Conservation (phyloP, 2,113 vertebrate genomes). For the Phyllostomus discolor region DNA sequence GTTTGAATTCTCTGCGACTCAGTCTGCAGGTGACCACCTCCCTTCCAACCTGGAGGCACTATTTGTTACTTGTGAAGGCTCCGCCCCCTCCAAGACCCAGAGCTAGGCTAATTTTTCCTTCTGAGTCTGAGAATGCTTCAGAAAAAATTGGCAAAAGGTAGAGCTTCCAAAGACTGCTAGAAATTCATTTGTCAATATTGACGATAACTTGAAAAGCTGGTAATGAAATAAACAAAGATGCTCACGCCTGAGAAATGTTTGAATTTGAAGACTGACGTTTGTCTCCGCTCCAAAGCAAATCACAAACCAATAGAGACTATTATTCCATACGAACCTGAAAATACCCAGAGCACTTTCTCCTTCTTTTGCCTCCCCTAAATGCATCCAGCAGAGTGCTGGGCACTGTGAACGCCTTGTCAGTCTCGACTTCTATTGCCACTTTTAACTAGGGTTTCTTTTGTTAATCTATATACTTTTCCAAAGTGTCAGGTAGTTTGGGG, state of each 20-base stretch:
- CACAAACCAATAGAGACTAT: neutral
- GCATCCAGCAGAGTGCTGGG: neutral
- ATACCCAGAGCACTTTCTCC: neutral
- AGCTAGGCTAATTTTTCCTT: conserved; percentile 65
- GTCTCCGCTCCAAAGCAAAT: neutral
- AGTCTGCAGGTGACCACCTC: conserved; percentile 49
- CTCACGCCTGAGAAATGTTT: neutral
- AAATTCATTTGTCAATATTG: neutral
- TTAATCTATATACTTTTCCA: neutral
- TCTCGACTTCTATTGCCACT: neutral
- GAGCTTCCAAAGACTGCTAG: neutral
- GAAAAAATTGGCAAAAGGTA: conserved; percentile 37
- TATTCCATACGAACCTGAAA: neutral
- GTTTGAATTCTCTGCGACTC: conserved; percentile 31
- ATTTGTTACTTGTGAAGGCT: conserved; percentile 62
- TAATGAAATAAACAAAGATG: neutral
- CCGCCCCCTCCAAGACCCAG: conserved; percentile 51
- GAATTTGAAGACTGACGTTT: neutral
- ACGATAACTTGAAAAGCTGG: conserved; percentile 1
- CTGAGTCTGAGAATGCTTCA: conserved; percentile 38
- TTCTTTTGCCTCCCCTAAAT: neutral
- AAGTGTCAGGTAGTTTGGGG: neutral
- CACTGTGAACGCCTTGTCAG: neutral
- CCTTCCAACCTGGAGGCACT: conserved; percentile 24
- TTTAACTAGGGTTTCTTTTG: neutral